These are phyloP conservation scores for Hipparchia semele DNA, from an alignment of 2,888 invertebrate genomes.

Conservation along the genomic window DNA sequence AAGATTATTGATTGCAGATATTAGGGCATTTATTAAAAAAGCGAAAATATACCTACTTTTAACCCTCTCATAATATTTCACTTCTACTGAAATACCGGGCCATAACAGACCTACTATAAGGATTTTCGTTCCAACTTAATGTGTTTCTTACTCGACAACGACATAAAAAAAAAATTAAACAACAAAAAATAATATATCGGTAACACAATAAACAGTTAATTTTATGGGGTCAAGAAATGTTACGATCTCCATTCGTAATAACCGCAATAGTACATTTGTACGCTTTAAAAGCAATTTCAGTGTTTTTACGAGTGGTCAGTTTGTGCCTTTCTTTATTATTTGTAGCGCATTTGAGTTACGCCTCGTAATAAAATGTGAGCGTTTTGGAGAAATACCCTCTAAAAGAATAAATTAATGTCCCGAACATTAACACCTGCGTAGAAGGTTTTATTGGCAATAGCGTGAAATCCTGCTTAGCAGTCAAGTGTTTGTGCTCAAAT, in stretches of 20 bases:
- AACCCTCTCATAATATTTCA: too few relatives aligned
- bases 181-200: too few relatives aligned
- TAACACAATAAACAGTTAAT: not conserved
- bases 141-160: too few relatives aligned
- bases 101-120: too few relatives aligned
- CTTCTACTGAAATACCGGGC: too few relatives aligned
- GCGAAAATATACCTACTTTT: not conserved
- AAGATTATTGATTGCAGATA: conserved; percentile 61
- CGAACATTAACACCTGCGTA: conserved; percentile 39
- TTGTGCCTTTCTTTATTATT: conserved; percentile 50
- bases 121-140: too few relatives aligned
- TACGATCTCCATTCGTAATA: conserved; percentile 18
- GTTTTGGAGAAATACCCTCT: conserved; percentile 39
- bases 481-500: conserved; percentile 34
- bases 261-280: conserved; percentile 35
- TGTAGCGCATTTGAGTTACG: conserved; percentile 46
- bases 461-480: conserved; percentile 34
- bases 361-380: conserved; percentile 43
- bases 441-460: conserved; percentile 36
- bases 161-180: too few relatives aligned
- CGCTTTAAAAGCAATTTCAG: conserved; percentile 42
- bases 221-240: not conserved
- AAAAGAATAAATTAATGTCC: conserved; percentile 40
- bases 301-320: conserved; percentile 52
- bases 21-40: conserved; percentile 2